A percentile compares a stretch with the other conserved stretches of the same genome.
Evolutionary conservation across 2,888 invertebrate species (phyloP).

Genomic region (Melitaea athalia): DNA sequence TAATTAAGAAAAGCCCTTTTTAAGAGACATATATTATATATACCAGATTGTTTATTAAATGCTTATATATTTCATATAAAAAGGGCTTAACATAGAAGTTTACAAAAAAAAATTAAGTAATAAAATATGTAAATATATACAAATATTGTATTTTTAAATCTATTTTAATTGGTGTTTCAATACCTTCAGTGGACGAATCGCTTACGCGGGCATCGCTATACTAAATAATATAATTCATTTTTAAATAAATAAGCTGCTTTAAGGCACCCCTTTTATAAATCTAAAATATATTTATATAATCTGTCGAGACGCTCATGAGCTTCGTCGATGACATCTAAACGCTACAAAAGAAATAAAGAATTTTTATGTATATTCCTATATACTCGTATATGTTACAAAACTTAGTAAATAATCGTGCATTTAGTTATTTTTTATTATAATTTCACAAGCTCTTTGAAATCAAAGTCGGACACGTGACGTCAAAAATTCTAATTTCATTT

Average conservation of each 20-base stretch:
- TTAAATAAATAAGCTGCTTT: slow-evolving; percentile 27
- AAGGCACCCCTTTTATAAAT: slow-evolving; percentile 37
- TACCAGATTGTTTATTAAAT: slow-evolving; percentile 8
- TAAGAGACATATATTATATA: slow-evolving; percentile 6
- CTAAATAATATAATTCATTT: slow-evolving; percentile 32
- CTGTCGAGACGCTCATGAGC: slow-evolving; percentile 32
- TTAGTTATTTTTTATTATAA: slow-evolving; percentile 11
- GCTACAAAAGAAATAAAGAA: slow-evolving; percentile 33
- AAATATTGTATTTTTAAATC: slow-evolving; percentile 43
- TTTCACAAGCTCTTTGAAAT: slow-evolving; percentile 10
- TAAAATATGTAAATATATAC: slow-evolving; percentile 29
- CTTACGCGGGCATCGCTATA: slow-evolving; percentile 64
- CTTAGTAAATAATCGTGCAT: slow-evolving; percentile 18
- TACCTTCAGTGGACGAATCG: slow-evolving; percentile 80
- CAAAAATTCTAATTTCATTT: background rate
- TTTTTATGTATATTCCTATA: slow-evolving; percentile 11
- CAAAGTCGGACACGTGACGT: background rate
- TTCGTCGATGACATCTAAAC: slow-evolving; percentile 23
- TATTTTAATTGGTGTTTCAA: slow-evolving; percentile 73
- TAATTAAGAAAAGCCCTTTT: slow-evolving; percentile 6
- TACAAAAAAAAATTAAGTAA: background rate
- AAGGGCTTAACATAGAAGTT: background rate
- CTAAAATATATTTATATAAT: slow-evolving; percentile 6
- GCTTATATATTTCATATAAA: slow-evolving; percentile 11
- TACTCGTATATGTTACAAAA: slow-evolving; percentile 14